A percentile compares a stretch with the other conserved stretches of the same genome.
Conservation (phyloP, 2,113 vertebrate genomes). For the Cepphus grylle region DNA sequence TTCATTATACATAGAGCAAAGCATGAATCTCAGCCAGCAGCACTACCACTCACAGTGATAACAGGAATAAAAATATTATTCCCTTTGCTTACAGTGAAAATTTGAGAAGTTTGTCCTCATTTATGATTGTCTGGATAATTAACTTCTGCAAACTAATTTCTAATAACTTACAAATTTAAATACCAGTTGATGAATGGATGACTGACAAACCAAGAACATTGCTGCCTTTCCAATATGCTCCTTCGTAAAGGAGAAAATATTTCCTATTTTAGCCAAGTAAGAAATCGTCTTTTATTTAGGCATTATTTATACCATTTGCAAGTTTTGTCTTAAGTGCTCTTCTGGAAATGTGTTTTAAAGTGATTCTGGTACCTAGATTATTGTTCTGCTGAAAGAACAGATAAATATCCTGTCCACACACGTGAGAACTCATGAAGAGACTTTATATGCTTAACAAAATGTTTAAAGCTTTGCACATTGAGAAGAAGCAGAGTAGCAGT, state of each 20-base stretch:
- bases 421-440: background rate
- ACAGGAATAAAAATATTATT: background rate
- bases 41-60: background rate
- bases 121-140: background rate
- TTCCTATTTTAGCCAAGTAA: background rate
- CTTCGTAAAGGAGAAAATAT: background rate
- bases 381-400: background rate
- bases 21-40: background rate
- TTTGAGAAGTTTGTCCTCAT: background rate
- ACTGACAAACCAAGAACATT: background rate
- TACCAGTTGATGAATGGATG: background rate
- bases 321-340: background rate
- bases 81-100: background rate
- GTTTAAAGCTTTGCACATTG: background rate
- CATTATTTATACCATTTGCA: background rate
- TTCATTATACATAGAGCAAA: background rate
- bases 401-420: background rate
- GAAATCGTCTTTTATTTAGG: background rate
- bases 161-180: background rate
- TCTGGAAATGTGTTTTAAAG: background rate
- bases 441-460: background rate
- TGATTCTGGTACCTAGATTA: background rate
- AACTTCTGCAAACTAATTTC: background rate
- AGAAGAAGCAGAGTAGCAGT: background rate
- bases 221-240: background rate